These are phyloP conservation scores for Rhea pennata DNA, from an alignment of 2,113 vertebrate species.

Conservation along the genomic window DNA sequence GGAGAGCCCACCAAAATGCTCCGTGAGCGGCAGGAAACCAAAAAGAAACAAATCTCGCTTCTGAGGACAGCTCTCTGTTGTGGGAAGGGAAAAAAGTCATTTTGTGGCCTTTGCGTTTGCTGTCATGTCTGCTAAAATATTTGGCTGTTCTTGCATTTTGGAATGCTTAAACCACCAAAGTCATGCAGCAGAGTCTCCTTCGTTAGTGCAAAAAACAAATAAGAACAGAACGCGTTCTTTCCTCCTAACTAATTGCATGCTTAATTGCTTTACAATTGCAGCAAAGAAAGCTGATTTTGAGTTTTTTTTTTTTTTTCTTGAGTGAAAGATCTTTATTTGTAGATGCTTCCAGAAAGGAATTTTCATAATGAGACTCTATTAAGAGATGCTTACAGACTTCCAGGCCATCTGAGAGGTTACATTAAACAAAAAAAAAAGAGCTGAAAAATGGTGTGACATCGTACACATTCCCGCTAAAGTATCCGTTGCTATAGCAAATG, in stretches of 20 bases:
- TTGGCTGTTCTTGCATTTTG: neutral
- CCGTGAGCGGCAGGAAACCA: rapidly evolving
- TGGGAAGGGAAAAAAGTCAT: neutral
- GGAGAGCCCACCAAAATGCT: neutral
- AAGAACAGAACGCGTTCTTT: neutral
- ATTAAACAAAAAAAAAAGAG: neutral
- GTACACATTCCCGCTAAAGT: neutral
- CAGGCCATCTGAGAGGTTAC: neutral
- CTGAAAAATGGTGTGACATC: neutral
- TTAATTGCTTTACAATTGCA: neutral
- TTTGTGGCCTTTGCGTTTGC: neutral
- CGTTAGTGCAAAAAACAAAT: neutral
- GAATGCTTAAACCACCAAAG: neutral
- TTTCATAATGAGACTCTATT: neutral
- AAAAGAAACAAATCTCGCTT: neutral
- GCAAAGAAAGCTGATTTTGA: neutral
- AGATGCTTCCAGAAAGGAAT: neutral
- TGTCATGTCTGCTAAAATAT: neutral
- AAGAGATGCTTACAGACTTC: neutral
- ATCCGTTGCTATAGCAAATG: neutral
- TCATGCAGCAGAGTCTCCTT: no score
- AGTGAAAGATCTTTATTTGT: neutral
- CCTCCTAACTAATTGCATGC: neutral
- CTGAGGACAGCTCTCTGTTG: rapidly evolving
- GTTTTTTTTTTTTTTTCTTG: neutral